Evolutionary conservation across 2,113 vertebrate genomes (phyloP), one percentile per base, ranked within the genome.

Genomic region (Casuarius casuarius): DNA sequence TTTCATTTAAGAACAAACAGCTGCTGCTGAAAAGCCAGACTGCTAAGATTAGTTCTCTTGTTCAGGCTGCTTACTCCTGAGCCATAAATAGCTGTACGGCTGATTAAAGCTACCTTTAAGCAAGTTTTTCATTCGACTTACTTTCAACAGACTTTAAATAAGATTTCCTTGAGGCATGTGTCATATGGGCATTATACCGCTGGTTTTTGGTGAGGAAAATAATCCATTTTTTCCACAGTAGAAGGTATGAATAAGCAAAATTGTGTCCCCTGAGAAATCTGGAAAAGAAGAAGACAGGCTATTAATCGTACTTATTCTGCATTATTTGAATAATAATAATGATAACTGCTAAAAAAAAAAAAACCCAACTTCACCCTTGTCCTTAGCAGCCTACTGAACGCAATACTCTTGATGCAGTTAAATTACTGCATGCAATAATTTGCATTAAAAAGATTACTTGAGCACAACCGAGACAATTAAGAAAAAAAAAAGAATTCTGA

Each of bases 181-280:
- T 92, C 79, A n/a, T 89, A 97, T 89, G 95, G 91, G 84, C 11
- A 2, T 93, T 81, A 65, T 28, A 84, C 92, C 91, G 83, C 94
- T 96, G 83, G 78, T 25, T 91, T 94, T 80, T 88, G 94, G 90
- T 90, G 95, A 89, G 67, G 92, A 92, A 92, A 92, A 84, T 6
- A 95, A 86, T 92, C 96, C 97, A 97, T 96, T 88, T 94, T 91
- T 92, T 86, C 94, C 91, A 94, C 94, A 91, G 96, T 89, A 81
- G 84, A 95, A 92, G 92, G 75, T 96, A 95, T 86, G 95, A 96
- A 92, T 90, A 97, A 79, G 42, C 85, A 85, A 94, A 93, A 92
- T 72, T 79, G 92, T 81, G 81, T 95, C 72, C 95, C 94, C 95
- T 95, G 97, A 97, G 97, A 97, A 95, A 92, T 93, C 98, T 98